Base-by-base conservation (phyloP, 92 coral and sea anemone genomes). In the Epizoanthus rinbou region DNA sequence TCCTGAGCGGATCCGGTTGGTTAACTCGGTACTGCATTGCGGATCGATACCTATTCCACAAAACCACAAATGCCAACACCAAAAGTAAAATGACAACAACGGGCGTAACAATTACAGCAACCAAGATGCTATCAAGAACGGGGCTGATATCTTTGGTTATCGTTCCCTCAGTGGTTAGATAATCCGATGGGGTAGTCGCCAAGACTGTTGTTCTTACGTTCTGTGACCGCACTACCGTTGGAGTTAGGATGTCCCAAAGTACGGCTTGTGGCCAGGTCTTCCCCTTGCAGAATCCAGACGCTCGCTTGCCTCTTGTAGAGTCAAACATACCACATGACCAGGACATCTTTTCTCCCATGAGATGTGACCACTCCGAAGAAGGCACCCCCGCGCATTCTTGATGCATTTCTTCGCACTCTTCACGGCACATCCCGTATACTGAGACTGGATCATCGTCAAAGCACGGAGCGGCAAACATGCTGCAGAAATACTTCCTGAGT, bases 201-300 rank as follows among this genome's bases (percentile, higher is more conserved):
- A 47, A 5, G 18, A 18, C 18, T 28, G 76, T 24, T 7, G 58
- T 71, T 21, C 57, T 19, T 16, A n/a, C 18, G 4, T 21, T 71
- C 22, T 53, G 54, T 69, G 74, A 33, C n/a, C n/a, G n/a, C 11
- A 13, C 14, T 69, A 19, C 14, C 28, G 76, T 15, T 16, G 28
- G 69, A 24, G 17, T 43, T 19, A 39, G 33, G 0, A 28, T 43
- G 58, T 43, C 75, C 75, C 75, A 71, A 1, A 71, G 57, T 9
- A 71, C 75, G 19, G 75, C 75, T 6, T 71, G 75, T 6, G 75
- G 75, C 75, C 75, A 71, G 17, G 75, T 71, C 41, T 71, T 71
- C 17, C 76, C 76, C 57, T n/a, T 41, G 23, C 76, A 71, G 43
- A n/a, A 71, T 45, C 76, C 76, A 50, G 54, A 50, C 14, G 54